Evolutionary conservation across 64 coral and sea anemone species (phyloP).

Genomic region (Orbicella faveolata): DNA sequence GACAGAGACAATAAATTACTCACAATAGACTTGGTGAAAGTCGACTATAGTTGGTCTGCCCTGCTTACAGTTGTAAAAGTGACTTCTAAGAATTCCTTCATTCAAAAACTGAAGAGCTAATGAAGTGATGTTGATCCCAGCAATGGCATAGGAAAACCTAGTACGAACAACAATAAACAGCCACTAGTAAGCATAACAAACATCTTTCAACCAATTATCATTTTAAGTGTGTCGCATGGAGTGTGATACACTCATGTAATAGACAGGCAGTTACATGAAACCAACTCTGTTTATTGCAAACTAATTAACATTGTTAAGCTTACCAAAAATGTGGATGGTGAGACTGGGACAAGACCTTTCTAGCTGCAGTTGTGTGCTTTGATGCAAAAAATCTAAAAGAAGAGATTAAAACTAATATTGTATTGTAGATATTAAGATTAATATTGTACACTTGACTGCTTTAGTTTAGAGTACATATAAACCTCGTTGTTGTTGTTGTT

Average conservation of each 20-base stretch:
- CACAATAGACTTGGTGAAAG: slow-evolving; percentile 96
- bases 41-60: slow-evolving; percentile 72
- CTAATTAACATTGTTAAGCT: background rate
- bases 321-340: slow-evolving; percentile 96
- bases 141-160: slow-evolving; percentile 96
- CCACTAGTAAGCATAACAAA: background rate
- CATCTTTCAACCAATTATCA: background rate
- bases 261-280: too few species aligned
- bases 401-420: background rate
- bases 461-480: background rate
- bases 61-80: slow-evolving; percentile 91
- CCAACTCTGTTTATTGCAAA: too few species aligned
- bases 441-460: too few species aligned
- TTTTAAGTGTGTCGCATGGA: background rate
- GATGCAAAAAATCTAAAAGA: slow-evolving; percentile 85
- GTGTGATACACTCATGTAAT: too few species aligned
- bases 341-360: slow-evolving; percentile 90
- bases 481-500: background rate
- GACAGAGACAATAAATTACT: slow-evolving; percentile 17
- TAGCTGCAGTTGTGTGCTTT: slow-evolving; percentile 82
- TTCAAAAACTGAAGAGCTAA: slow-evolving; percentile 74
- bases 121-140: slow-evolving; percentile 91
- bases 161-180: background rate
- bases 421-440: too few species aligned
- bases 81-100: slow-evolving; percentile 73